phyloP scores from a whole-genome alignment of 2,113 vertebrate species.

The Corydoras maculifer region DNA sequence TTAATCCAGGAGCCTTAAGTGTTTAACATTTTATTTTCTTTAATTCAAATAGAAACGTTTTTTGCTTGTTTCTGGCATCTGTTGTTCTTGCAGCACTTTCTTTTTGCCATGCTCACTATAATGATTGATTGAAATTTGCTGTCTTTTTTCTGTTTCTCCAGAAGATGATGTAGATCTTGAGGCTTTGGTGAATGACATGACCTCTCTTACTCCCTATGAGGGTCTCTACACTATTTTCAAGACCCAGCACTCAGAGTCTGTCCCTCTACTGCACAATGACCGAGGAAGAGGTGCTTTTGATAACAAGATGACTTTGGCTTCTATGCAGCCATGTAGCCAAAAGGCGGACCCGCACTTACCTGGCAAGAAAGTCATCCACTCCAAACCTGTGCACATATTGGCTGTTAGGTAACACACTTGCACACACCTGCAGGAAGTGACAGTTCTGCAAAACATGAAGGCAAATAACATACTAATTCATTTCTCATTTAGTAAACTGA shows the following conservation, averaged over 20 bases:
- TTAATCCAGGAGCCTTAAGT: too few relatives aligned
- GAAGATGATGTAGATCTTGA: slow-evolving; percentile 91
- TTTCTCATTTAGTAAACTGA: too few relatives aligned
- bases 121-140: background rate
- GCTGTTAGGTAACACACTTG: slow-evolving; percentile 35
- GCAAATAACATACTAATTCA: too few relatives aligned
- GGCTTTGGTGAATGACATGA: slow-evolving; percentile 89
- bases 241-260: slow-evolving; percentile 70
- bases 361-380: slow-evolving; percentile 71
- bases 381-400: slow-evolving; percentile 78
- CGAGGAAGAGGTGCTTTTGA: slow-evolving; percentile 47
- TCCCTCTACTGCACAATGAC: slow-evolving; percentile 80
- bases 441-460: too few relatives aligned
- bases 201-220: slow-evolving; percentile 74
- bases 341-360: slow-evolving; percentile 48
- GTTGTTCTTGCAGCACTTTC: background rate
- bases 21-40: too few relatives aligned
- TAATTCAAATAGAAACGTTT: too few relatives aligned
- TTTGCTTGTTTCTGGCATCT: too few relatives aligned
- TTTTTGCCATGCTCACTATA: too few relatives aligned
- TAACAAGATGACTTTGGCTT: slow-evolving; percentile 47
- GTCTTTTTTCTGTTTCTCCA: slow-evolving; percentile 47
- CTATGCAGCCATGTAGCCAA: slow-evolving; percentile 37
- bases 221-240: slow-evolving; percentile 68
- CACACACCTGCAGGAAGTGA: background rate